Evolutionary conservation across 2,113 vertebrate genomes (phyloP).

Genomic region (Myanophis thanlyinensis): DNA sequence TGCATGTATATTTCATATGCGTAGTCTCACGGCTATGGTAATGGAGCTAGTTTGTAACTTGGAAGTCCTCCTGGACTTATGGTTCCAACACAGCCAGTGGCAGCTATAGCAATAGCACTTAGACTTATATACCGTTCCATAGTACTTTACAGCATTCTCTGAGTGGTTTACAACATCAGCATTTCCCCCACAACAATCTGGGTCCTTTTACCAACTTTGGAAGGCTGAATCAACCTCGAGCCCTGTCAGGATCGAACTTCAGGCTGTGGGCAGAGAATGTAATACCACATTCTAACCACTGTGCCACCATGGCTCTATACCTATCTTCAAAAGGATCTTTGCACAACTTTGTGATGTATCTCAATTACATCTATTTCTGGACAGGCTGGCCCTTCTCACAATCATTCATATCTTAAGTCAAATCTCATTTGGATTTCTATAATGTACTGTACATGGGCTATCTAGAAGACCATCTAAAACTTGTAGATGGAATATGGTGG

Average conservation of each 20-base stretch:
- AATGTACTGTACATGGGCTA: not conserved
- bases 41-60: not conserved
- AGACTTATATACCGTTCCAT: not conserved
- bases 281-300: not conserved
- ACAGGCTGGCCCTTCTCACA: not conserved
- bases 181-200: not conserved
- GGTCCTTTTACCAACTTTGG: not conserved
- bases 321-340: not conserved
- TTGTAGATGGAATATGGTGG: not conserved
- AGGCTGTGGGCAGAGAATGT: not conserved
- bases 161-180: not conserved
- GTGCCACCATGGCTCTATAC: not conserved
- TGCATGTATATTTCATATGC: not conserved
- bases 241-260: not conserved
- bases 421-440: not conserved
- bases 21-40: not conserved
- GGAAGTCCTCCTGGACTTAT: not conserved
- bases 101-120: not conserved
- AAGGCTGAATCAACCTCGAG: not conserved
- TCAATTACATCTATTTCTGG: not conserved
- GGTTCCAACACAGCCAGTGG: not conserved
- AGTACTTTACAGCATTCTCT: not conserved
- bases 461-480: not conserved
- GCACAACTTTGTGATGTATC: not conserved
- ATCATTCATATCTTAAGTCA: not conserved